A percentile compares a stretch with the other conserved stretches of the same genome.
phyloP scores from a whole-genome alignment of 2,113 vertebrate species.

The Calcarius ornatus region DNA sequence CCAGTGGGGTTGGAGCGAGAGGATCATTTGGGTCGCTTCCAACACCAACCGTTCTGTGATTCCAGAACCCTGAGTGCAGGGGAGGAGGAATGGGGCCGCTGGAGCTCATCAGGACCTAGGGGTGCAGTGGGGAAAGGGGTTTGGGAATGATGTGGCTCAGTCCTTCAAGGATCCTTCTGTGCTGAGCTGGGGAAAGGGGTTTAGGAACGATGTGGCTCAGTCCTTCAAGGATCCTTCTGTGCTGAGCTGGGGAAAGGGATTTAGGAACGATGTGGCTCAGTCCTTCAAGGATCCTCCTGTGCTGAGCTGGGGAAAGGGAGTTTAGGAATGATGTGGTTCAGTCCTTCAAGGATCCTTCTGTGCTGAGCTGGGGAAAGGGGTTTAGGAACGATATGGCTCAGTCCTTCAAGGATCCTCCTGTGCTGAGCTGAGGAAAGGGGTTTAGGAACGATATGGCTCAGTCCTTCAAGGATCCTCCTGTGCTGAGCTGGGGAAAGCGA shows the following conservation, averaged over 20 bases:
- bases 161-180: no score
- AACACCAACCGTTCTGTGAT: background rate
- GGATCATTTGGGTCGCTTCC: background rate
- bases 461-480: no score
- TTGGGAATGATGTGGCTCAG: background rate
- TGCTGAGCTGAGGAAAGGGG: accelerated
- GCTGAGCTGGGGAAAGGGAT: background rate
- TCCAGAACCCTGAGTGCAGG: accelerated
- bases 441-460: background rate
- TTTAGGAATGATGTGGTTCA: background rate
- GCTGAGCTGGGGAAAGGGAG: accelerated
- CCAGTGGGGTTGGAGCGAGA: accelerated
- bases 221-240: no score
- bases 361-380: background rate
- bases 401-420: no score
- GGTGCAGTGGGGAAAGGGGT: background rate
- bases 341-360: no score
- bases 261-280: background rate
- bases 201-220: background rate
- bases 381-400: background rate
- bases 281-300: no score
- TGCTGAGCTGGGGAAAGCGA: accelerated
- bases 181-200: background rate
- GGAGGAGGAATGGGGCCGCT: accelerated
- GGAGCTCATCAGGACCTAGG: accelerated